Conservation (phyloP, 2,888 invertebrate genomes). For the Amaurobius ferox region DNA sequence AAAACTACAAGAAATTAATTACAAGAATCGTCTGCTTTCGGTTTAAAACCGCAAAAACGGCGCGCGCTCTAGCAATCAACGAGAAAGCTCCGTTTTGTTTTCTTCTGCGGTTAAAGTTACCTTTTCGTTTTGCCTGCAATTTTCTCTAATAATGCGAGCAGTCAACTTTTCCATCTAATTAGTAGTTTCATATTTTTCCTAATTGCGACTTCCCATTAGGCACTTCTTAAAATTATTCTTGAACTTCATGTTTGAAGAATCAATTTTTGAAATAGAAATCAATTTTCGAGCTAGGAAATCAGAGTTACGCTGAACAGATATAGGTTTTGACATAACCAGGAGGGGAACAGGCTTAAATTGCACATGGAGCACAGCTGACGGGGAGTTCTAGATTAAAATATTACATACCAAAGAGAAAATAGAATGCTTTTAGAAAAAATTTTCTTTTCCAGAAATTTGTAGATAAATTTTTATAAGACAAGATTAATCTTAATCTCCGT, state of each 20-base stretch:
- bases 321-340: too few species aligned
- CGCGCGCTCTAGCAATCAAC: background rate
- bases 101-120: background rate
- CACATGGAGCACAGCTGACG: too few species aligned
- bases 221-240: conserved; percentile 8
- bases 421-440: too few species aligned
- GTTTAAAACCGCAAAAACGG: conserved; percentile 1
- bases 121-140: conserved; percentile 1
- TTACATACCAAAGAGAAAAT: too few species aligned
- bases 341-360: too few species aligned
- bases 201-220: conserved; percentile 8
- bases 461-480: too few species aligned
- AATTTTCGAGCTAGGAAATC: too few species aligned
- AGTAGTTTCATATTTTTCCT: conserved; percentile 18
- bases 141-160: conserved; percentile 6
- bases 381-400: too few species aligned
- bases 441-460: too few species aligned
- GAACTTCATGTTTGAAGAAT: background rate
- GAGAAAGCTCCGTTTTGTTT: background rate
- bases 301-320: too few species aligned
- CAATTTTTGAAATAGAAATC: conserved; percentile 3
- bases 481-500: too few species aligned
- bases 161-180: conserved; percentile 9
- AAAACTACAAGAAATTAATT: background rate
- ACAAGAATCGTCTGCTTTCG: background rate